phyloP scores from a whole-genome alignment of 2,113 vertebrate species.

The Tetraodon nigroviridis region DNA sequence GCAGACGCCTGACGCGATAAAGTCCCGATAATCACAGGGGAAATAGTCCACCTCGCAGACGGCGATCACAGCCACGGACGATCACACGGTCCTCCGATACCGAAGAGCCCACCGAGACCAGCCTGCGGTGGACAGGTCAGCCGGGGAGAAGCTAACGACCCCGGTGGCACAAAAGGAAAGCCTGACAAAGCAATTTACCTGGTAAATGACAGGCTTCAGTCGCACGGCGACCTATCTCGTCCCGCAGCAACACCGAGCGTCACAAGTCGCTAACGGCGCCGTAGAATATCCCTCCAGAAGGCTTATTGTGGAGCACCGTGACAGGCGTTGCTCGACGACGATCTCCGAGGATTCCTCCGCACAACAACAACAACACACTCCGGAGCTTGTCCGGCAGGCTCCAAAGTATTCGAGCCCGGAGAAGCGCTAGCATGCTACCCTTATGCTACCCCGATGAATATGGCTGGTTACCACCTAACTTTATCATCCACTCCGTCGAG shows the following conservation, averaged over 20 bases:
- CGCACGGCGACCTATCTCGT: slow-evolving; percentile 20
- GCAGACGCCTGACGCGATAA: slow-evolving; percentile 13
- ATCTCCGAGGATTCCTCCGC: slow-evolving; percentile 62
- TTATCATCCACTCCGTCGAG: slow-evolving; percentile 39
- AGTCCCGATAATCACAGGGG: not conserved
- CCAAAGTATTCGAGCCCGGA: slow-evolving; percentile 46
- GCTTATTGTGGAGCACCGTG: slow-evolving; percentile 23
- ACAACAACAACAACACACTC: slow-evolving; percentile 59
- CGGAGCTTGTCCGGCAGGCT: slow-evolving; percentile 24
- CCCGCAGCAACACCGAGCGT: slow-evolving; percentile 15
- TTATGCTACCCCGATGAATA: not conserved
- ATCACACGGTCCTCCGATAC: slow-evolving; percentile 24
- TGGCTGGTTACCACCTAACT: slow-evolving; percentile 39
- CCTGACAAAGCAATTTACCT: slow-evolving; percentile 45
- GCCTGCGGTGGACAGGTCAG: slow-evolving; percentile 36
- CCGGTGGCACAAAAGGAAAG: slow-evolving; percentile 51
- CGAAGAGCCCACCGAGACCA: slow-evolving; percentile 19
- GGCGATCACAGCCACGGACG: slow-evolving; percentile 11
- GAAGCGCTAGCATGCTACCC: slow-evolving; percentile 25
- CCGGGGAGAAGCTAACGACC: slow-evolving; percentile 12
- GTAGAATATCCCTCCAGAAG: slow-evolving; percentile 46
- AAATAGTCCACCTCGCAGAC: slow-evolving; percentile 34
- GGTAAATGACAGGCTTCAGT: slow-evolving; percentile 27
- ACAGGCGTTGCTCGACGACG: slow-evolving; percentile 54
- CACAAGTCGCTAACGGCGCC: slow-evolving; percentile 3